Evolutionary conservation across 1,140 invertebrate genomes (phyloP).

Genomic region (Ceratoteleas bidentatus): DNA sequence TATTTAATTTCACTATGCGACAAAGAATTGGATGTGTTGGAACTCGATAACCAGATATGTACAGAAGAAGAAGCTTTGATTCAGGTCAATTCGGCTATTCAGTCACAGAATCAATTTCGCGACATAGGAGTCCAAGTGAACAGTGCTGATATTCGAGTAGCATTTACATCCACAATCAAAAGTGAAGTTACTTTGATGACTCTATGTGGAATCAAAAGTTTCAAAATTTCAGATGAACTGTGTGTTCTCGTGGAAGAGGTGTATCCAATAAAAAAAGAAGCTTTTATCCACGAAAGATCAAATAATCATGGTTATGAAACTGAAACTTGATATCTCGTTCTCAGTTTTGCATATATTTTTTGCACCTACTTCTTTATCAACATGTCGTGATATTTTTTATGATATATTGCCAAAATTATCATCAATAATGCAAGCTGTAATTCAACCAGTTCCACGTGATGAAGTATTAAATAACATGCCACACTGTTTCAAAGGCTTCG

Average conservation of each 20-base stretch:
- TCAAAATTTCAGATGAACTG: background rate
- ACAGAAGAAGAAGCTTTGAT: background rate
- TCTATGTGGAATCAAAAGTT: background rate
- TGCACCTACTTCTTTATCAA: background rate
- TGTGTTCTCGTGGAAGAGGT: background rate
- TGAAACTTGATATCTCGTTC: slow-evolving; percentile 22
- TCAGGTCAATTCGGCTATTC: too few relatives aligned
- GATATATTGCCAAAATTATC: slow-evolving; percentile 19
- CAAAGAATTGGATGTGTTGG: too few relatives aligned
- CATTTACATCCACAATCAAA: background rate
- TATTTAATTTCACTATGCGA: too few relatives aligned
- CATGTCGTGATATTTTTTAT: slow-evolving; percentile 20
- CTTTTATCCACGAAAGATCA: background rate
- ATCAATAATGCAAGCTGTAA: slow-evolving; percentile 9
- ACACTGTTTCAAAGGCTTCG: slow-evolving; percentile 2
- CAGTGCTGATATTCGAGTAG: background rate
- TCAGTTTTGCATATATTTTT: slow-evolving; percentile 6
- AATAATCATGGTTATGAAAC: slow-evolving; percentile 21
- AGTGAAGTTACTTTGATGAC: background rate
- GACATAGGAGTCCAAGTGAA: slow-evolving; percentile 1
- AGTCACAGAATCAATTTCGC: too few relatives aligned
- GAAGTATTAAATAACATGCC: slow-evolving; percentile 8
- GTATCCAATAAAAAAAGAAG: background rate
- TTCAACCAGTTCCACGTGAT: background rate
- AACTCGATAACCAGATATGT: too few relatives aligned